Evolutionary conservation across 2,888 invertebrate genomes (phyloP).

Genomic region (Rhamnusium bicolor): DNA sequence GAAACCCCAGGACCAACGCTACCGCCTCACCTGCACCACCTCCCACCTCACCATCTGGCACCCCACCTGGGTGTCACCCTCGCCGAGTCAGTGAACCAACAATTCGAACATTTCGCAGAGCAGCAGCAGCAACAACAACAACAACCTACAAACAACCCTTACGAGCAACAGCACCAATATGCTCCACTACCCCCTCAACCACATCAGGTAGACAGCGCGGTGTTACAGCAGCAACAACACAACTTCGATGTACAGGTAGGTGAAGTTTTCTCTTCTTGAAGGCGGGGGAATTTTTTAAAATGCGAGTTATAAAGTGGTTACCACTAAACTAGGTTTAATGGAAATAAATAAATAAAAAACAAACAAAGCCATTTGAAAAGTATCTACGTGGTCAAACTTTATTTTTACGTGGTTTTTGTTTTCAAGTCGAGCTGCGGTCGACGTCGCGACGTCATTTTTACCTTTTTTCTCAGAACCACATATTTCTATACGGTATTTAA

Average conservation of each 20-base stretch:
- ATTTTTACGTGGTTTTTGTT: too few species aligned
- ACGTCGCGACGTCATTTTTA: too few species aligned
- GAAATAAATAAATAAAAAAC: too few species aligned
- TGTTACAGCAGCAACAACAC: conserved; percentile 76
- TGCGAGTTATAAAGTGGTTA: too few species aligned
- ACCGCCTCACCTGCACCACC: conserved; percentile 68
- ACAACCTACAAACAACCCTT: conserved; percentile 67
- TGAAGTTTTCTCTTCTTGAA: too few species aligned
- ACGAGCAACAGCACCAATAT: conserved; percentile 66
- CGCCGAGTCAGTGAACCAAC: conserved; percentile 70
- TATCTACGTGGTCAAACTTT: too few species aligned
- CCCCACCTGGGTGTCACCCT: conserved; percentile 71
- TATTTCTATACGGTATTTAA: too few species aligned
- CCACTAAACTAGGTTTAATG: too few species aligned
- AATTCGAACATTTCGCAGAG: conserved; percentile 69
- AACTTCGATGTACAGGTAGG: conserved; percentile 87
- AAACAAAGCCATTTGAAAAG: too few species aligned
- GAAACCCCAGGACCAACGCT: conserved; percentile 71
- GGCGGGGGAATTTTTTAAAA: too few species aligned
- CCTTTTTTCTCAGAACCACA: too few species aligned
- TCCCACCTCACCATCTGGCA: conserved; percentile 71
- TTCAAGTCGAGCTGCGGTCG: too few species aligned
- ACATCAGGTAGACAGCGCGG: conserved; percentile 69
- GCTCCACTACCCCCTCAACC: conserved; percentile 68
- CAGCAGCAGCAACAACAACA: conserved; percentile 63